Base-by-base conservation (phyloP, 2,888 invertebrate species). In the Stenurella melanura region DNA sequence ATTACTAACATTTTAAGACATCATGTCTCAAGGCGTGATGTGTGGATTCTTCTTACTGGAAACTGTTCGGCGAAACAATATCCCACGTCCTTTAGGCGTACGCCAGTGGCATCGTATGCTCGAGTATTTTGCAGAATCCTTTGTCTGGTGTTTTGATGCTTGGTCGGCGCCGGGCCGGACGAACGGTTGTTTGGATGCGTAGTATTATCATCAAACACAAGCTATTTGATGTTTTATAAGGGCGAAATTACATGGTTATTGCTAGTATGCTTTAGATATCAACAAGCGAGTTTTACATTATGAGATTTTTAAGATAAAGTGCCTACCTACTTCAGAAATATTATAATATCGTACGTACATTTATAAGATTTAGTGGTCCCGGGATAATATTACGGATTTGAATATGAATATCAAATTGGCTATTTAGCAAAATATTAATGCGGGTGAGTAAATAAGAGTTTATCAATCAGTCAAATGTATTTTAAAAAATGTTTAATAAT, bases 181-280 rank as follows among this genome's bases (percentile, higher is more conserved):
- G 80, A 68, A 77, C 78, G 78, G 80, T 82, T 84, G 82, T 84
- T 84, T 82, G 81, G 82, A 83, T 82, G 81, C 80, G 82, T 84
- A 85, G 83, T 85, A 81, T 83, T 80, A 81, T 79, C 82, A 81
- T 84, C 85, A 83, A 83, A 85, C 83, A 84, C 74, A 80, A 83
- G 83, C 81, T 83, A 83, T 83, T 83, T 79, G 81, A 83, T 81
- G 83, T 83, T 82, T 81, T 79, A 80, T 81, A 81, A 82, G 78
- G 72, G 78, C 79, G 69, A 74, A 81, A 80, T 81, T 78, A 77
- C 73, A 77, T 69, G 70, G 69, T 61, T 73, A 73, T 77, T 73
- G 64, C 68, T 75, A 77, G 77, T 73, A 78, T 67, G 76, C 74
- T 74, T 78, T 73, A 21, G 66, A 78, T 77, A 81, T 80, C 82